These are phyloP conservation scores for Pitangus sulphuratus DNA, from an alignment of 2,797 vertebrate genomes.

Conservation along the genomic window DNA sequence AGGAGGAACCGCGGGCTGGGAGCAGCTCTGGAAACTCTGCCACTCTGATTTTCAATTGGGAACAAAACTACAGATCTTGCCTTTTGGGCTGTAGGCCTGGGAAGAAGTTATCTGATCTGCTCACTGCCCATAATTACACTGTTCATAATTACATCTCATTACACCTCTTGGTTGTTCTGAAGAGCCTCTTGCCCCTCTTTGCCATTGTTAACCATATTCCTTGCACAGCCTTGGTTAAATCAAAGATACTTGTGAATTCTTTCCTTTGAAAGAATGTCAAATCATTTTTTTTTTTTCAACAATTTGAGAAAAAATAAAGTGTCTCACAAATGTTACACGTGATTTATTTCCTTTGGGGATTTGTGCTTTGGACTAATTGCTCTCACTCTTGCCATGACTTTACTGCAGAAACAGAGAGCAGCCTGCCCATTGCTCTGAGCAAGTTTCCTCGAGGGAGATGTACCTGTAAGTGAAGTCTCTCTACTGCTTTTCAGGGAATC, in stretches of 20 bases:
- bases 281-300: not conserved
- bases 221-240: not conserved
- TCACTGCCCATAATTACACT: not conserved
- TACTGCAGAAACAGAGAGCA: not conserved
- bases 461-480: not conserved
- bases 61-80: not conserved
- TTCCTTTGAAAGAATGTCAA: not conserved
- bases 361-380: not conserved
- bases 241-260: not conserved
- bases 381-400: not conserved
- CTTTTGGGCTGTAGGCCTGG: not conserved
- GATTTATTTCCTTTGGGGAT: not conserved
- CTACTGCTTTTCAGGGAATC: not conserved
- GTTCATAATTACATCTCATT: not conserved
- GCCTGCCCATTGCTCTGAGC: not conserved
- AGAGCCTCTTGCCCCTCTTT: not conserved
- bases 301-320: not conserved
- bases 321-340: not conserved
- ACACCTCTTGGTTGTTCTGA: not conserved
- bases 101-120: not conserved
- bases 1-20: accelerated
- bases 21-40: not conserved
- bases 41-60: not conserved
- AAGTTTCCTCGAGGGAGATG: not conserved
- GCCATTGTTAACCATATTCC: not conserved